Conservation (phyloP, 2,888 invertebrate species). For the Catocala sponsa region DNA sequence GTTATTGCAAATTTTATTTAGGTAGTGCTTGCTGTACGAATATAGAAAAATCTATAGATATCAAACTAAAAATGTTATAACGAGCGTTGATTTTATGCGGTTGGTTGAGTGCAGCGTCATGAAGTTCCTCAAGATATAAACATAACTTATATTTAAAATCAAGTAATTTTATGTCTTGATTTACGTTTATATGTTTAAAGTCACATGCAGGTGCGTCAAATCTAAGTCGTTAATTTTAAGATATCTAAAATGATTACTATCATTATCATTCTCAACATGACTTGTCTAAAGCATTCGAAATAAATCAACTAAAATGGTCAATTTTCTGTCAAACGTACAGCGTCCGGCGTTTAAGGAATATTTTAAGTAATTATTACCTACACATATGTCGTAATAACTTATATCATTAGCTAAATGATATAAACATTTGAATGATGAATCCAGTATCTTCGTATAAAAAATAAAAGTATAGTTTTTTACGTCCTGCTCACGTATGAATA, state of each 20-base stretch:
- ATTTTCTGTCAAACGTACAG: constrained; percentile 31
- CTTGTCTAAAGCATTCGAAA: constrained; percentile 30
- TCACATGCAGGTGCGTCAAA: not conserved
- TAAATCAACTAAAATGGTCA: constrained; percentile 38
- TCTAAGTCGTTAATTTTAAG: not conserved
- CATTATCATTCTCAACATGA: constrained; percentile 1
- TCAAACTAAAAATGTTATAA: too few relatives aligned
- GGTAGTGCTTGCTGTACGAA: too few relatives aligned
- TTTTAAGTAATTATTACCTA: constrained; percentile 27
- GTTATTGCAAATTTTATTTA: too few relatives aligned
- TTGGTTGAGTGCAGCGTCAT: too few relatives aligned
- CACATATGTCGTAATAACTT: constrained; percentile 13
- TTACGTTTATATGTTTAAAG: not conserved
- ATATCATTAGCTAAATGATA: constrained; percentile 2
- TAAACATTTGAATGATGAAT: constrained; percentile 4
- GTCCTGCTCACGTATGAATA: too few relatives aligned
- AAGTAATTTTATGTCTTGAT: not conserved
- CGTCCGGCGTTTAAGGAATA: constrained; percentile 38
- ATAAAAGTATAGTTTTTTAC: too few relatives aligned
- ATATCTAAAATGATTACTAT: not conserved
- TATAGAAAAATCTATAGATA: too few relatives aligned
- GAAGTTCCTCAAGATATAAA: too few relatives aligned
- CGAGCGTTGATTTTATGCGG: too few relatives aligned
- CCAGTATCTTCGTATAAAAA: not conserved
- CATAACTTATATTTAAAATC: too few relatives aligned